Base-by-base conservation (phyloP, 2,113 vertebrate genomes). In the Pristiophorus japonicus region DNA sequence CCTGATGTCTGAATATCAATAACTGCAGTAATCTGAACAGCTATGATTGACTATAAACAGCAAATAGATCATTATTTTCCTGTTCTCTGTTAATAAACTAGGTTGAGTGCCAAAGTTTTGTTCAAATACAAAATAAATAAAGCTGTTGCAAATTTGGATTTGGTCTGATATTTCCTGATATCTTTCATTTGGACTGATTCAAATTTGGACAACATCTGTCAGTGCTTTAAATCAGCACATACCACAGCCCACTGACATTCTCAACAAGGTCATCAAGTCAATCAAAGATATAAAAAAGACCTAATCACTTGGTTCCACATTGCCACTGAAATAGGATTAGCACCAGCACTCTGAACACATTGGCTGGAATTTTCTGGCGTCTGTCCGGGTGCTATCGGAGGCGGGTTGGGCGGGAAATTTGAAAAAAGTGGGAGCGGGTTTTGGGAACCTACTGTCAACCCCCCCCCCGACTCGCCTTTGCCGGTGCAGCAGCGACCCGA, bases 91-190 rank as follows among this genome's bases (percentile, higher is more conserved):
- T 65, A 93, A 93, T 65, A 65, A 63, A 10, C 38, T 42, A 92
- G 3, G n/a, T 65, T 93, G 90, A 93, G n/a, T 65, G 59, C n/a
- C 62, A 93, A 93, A 42, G n/a, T 93, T 93, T 20, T 93, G 30
- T 65, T 93, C n/a, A 65, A 93, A 22, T 65, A 55, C n/a, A 93
- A 65, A 22, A 65, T 24, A 93, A 93, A 4, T 24, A 93, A 65
- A 2, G 22, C 22, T 87, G 84, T 3, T 87, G 84, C 84, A 45
- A 93, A 65, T 20, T 93, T 93, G 18, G 20, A 93, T 65, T 93
- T 66, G 1, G 30, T 93, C 90, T 93, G 90, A 85, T 47, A 8
- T 45, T 42, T 85, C 22, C 70, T 85, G 16, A 93, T 93, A 42
- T 93, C 14, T 42, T 93, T 22, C 18, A 65, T 65, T n/a, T 65